Evolutionary conservation across 2,113 vertebrate species (phyloP), one percentile per base, ranked within the genome.

Genomic region (Gracilinanus agilis): DNA sequence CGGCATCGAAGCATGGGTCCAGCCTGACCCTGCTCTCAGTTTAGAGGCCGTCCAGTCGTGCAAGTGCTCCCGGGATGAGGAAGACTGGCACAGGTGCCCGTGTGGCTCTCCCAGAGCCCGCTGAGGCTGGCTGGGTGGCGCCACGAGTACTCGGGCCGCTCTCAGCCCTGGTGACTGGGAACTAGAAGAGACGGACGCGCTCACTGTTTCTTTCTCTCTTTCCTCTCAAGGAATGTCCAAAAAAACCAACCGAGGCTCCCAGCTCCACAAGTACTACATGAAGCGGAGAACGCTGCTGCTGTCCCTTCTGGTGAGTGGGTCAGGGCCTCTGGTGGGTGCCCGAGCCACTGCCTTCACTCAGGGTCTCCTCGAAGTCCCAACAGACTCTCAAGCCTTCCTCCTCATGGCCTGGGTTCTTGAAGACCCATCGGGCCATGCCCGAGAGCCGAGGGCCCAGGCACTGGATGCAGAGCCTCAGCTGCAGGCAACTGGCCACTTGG

Each of bases 201-300:
- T 23, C 16, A 21, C 88, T 10, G n/a, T 16, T 1, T 0, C 24
- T 0, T 90, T 93, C 61, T 44, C 92, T 54, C 92, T 96, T 27
- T 98, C 90, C 98, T 97, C 95, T 90, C n/a, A 58, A 99, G 99
- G 99, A 58, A 98, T 99, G 96, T 99, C 99, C 23, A 99, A 99
- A 98, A 99, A 99, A 97, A 99, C 99, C 44, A 99, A 99, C 98
- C 97, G 99, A 96, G 99, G 99, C n/a, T 99, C 99, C 2, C 99
- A 99, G 98, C 98, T 99, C 24, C 99, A 99, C 97, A 99, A 99
- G 96, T 99, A 99, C 98, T 99, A 99, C 97, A 99, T 99, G 99
- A 99, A 99, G 94, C 99, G 99, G 55, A 98, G 99, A 92, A 99
- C 99, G 0, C 98, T 99, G 27, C 97, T 99, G 89, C 98, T 99